These are phyloP conservation scores for Drosophila ercepeae DNA, from an alignment of 1,140 invertebrate genomes.

Conservation along the genomic window DNA sequence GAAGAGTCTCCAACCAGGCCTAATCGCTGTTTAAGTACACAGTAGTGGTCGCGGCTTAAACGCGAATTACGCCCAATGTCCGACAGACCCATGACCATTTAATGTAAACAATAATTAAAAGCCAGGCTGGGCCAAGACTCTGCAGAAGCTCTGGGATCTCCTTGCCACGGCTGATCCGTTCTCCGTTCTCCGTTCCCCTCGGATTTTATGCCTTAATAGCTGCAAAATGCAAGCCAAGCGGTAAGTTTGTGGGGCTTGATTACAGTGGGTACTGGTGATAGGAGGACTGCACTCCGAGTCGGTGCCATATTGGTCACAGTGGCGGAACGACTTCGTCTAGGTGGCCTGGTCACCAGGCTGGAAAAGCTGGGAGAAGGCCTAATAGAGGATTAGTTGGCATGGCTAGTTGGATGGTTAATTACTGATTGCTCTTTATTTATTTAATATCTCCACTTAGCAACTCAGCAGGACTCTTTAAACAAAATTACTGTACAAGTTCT, in stretches of 20 bases:
- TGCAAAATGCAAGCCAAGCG: conserved; percentile 62
- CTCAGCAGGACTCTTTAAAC: too few species aligned
- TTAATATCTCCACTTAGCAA: too few species aligned
- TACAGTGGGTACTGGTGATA: conserved; percentile 37
- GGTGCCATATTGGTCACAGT: conserved; percentile 49
- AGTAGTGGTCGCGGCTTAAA: conserved; percentile 68
- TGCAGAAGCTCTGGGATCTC: conserved; percentile 16
- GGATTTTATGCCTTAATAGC: conserved; percentile 73
- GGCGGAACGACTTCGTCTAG: conserved; percentile 44
- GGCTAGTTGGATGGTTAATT: not conserved
- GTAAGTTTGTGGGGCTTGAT: conserved; percentile 52
- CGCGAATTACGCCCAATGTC: conserved; percentile 78
- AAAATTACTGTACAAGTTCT: too few species aligned
- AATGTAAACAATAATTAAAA: conserved; percentile 82
- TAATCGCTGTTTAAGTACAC: conserved; percentile 80
- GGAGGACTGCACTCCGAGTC: conserved; percentile 24
- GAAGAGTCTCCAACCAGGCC: conserved; percentile 32
- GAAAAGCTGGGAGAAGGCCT: not conserved
- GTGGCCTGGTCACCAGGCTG: conserved; percentile 16
- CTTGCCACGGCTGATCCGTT: not conserved
- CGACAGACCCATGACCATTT: conserved; percentile 76
- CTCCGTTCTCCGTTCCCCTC: conserved; percentile 8
- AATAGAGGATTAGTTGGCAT: conserved; percentile 12
- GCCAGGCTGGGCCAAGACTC: conserved; percentile 28
- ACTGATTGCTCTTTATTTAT: not conserved